Evolutionary conservation across 92 coral and sea anemone genomes (phyloP), one percentile per base, ranked within the genome.

Genomic region (Epizoanthus illoricatus): DNA sequence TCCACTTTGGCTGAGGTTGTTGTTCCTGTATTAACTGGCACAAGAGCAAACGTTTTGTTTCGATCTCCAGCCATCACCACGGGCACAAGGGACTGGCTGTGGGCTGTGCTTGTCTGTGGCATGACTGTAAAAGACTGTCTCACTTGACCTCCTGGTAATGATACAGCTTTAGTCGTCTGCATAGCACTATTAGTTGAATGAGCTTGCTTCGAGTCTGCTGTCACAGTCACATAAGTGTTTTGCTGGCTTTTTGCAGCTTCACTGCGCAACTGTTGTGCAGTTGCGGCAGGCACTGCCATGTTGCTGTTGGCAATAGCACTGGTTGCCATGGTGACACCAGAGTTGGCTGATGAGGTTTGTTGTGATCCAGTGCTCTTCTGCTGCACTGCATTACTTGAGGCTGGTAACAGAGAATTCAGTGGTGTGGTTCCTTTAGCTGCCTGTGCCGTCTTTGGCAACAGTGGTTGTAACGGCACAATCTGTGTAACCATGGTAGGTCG

Each of bases 11-110:
- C 8, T 68, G 40, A n/a, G 5, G 73, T 78, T 45, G 82, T 74
- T 74, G 80, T 45, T 17, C 82, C 71, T 78, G 82, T 12, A 43
- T 64, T 40, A 43, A 78, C 82, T 63, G 71, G 82, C 28, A 78
- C 71, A 19, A 78, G 82, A 16, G 82, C 82, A 78, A 78, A 78
- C 3, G 82, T 63, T 47, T 78, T 78, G 69, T 78, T 78, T n/a
- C 61, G 71, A 63, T 78, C 72, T 21, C 82, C 82, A 19, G 71
- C 71, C 82, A 78, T 78, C 4, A 78, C 82, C 9, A 78, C 52
- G 13, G 56, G 56, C 56, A 52, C 73, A 11, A 74, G 59, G 39
- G 80, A n/a, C 21, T 74, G 80, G 59, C 23, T 74, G 16, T 41
- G 23, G 33, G 64, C 65, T 21, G 80, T 55, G 18, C 19, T 57